Base-by-base conservation (phyloP, 2,888 invertebrate genomes). In the Nemotelus nigrinus region DNA sequence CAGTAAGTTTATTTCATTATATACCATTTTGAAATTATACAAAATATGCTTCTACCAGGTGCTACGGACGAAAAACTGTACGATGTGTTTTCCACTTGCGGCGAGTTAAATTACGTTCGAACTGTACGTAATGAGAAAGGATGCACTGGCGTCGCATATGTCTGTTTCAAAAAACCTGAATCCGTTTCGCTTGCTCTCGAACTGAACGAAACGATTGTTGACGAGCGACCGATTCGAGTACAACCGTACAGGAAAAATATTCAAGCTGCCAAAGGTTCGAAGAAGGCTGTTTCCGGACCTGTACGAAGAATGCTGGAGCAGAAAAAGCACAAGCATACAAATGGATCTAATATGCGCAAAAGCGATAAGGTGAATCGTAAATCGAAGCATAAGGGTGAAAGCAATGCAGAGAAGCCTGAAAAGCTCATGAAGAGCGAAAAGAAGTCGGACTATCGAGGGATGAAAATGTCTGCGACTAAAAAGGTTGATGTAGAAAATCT, bases 61-160 rank as follows among this genome's bases (percentile, higher is more conserved):
- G 84, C 85, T 3, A 85, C 82, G 41, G 87, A 87, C 75, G 83
- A 86, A 39, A 83, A 85, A 25, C 78, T 87, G 5, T 83, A 84
- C 25, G 84, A 86, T 70, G 84, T 86, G 58, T 87, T 87, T 78
- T 84, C 83, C 2, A 85, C 83, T 76, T 87, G 87, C 75, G 87
- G 87, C 0, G 85, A 86, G 76, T 84, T 87, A 41, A 85, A 87
- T 44, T 87, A 87, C 77, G 83, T 87, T 10, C 84, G 87, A 2
- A 85, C 85, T 53, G 67, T 87, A 2, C 83, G 83, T 44, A 84
- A 84, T 1, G 83, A 83, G 0, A 83, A 84, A 58, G 87, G 87
- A 5, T 74, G 60, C 63, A 1, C 45, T 71, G 86, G 86, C 3
- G 83, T 85, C 2, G 87, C 85, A 0, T 87, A 84, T 79, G 85